Conservation (phyloP, 2,888 invertebrate genomes). For the Apocheima hispidaria region DNA sequence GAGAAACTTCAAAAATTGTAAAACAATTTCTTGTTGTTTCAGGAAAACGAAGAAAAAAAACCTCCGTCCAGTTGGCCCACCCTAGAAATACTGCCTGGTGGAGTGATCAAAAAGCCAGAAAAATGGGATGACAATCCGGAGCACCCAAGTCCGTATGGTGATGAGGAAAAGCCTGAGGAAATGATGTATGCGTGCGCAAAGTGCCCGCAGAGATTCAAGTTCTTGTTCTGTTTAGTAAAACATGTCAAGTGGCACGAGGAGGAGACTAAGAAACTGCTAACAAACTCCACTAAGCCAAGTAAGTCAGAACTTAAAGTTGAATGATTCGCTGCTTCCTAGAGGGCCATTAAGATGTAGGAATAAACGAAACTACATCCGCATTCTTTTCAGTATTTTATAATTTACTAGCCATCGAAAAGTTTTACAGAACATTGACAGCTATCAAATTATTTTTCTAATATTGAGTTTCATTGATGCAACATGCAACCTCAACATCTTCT, state of each 20-base stretch:
- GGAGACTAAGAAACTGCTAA: conserved; percentile 58
- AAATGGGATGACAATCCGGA: conserved; percentile 50
- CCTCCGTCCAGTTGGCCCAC: conserved; percentile 74
- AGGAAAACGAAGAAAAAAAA: conserved; percentile 47
- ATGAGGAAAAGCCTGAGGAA: conserved; percentile 46
- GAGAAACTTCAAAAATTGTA: too few species aligned
- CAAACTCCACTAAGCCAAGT: conserved; percentile 42
- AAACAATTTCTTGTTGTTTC: conserved; percentile 28
- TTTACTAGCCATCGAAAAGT: too few species aligned
- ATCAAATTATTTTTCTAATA: too few species aligned
- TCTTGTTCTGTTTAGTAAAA: conserved; percentile 69
- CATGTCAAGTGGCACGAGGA: conserved; percentile 76
- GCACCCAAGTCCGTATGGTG: conserved; percentile 28
- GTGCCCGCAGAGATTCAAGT: conserved; percentile 72
- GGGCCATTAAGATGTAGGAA: too few species aligned
- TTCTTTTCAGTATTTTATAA: too few species aligned
- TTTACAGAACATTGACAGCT: too few species aligned
- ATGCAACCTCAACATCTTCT: too few species aligned
- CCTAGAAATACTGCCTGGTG: conserved; percentile 76
- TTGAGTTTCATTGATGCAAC: too few species aligned
- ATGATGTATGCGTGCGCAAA: conserved; percentile 79
- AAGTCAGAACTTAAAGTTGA: too few species aligned
- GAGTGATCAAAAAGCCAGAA: conserved; percentile 71
- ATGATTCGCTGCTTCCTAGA: too few species aligned
- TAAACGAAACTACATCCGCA: too few species aligned